Conservation (phyloP, 2,888 invertebrate genomes). For the Parnassius mnemosyne region DNA sequence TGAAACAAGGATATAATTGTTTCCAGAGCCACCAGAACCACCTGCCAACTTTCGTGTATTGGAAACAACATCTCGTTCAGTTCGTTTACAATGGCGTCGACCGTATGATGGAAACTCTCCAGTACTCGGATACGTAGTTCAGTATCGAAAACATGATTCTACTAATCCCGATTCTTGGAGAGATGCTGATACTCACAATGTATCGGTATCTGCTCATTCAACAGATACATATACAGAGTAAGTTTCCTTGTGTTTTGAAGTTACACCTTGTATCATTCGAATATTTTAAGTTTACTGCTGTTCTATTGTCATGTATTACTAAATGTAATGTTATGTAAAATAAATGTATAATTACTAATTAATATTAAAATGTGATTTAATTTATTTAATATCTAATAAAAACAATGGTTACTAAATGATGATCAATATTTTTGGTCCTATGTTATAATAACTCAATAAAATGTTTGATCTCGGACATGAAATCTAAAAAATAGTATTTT, state of each 20-base stretch:
- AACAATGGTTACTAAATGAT: too few species aligned
- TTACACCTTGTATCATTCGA: too few species aligned
- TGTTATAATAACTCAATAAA: too few species aligned
- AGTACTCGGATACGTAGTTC: slow-evolving; percentile 87
- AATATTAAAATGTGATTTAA: too few species aligned
- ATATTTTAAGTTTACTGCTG: too few species aligned
- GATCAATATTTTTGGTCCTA: too few species aligned
- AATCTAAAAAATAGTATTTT: too few species aligned
- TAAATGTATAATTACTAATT: too few species aligned
- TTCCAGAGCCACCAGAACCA: slow-evolving; percentile 86
- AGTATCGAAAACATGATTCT: slow-evolving; percentile 83
- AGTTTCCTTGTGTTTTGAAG: slow-evolving; percentile 31
- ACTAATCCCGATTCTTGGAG: slow-evolving; percentile 78
- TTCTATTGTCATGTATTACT: too few species aligned
- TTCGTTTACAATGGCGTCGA: slow-evolving; percentile 83
- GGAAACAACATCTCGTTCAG: slow-evolving; percentile 83
- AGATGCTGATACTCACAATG: slow-evolving; percentile 79
- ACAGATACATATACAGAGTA: slow-evolving; percentile 63
- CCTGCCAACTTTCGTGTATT: slow-evolving; percentile 83
- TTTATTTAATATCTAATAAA: too few species aligned
- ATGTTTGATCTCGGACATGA: too few species aligned
- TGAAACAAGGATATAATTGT: not conserved
- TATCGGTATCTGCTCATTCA: slow-evolving; percentile 67
- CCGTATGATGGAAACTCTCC: slow-evolving; percentile 91
- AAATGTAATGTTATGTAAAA: too few species aligned